These are phyloP conservation scores for Chrysogorgia sp. DNA, from an alignment of 92 coral and sea anemone species.

Conservation along the genomic window DNA sequence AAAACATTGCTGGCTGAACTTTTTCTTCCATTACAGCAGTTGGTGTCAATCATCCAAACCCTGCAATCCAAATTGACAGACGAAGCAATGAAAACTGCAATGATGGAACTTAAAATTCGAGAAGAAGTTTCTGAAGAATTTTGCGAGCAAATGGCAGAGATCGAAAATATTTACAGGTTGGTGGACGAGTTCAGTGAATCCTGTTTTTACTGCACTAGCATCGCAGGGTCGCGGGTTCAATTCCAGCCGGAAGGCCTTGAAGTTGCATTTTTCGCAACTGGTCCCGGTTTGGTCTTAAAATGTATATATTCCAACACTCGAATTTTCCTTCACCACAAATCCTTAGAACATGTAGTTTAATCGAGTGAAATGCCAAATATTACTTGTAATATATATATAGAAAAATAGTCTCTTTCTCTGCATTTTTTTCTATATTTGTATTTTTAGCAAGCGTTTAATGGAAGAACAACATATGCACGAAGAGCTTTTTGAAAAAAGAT, in stretches of 20 bases:
- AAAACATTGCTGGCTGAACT: no score
- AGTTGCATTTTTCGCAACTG: no score
- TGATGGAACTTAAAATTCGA: slow-evolving; percentile 74
- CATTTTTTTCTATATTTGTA: not conserved
- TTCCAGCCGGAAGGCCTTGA: no score
- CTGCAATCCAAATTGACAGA: slow-evolving; percentile 73
- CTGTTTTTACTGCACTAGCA: not conserved
- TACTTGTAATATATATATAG: not conserved
- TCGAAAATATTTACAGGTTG: slow-evolving; percentile 77
- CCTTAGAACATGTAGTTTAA: no score
- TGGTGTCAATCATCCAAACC: slow-evolving; percentile 57
- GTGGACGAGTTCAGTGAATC: not conserved
- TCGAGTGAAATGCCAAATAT: no score
- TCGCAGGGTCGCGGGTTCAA: no score
- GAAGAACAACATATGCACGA: slow-evolving; percentile 80
- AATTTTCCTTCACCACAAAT: no score
- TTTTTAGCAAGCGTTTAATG: slow-evolving; percentile 74
- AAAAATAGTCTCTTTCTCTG: not conserved
- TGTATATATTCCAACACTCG: no score
- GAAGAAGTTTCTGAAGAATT: slow-evolving; percentile 89
- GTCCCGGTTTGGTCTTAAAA: no score
- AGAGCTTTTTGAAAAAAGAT: slow-evolving; percentile 85
- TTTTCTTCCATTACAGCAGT: slow-evolving; percentile 57
- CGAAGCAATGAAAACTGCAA: slow-evolving; percentile 69
- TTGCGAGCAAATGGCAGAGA: slow-evolving; percentile 86